Base-by-base conservation (phyloP, 2,797 vertebrate species). In the Merluccius polli region DNA sequence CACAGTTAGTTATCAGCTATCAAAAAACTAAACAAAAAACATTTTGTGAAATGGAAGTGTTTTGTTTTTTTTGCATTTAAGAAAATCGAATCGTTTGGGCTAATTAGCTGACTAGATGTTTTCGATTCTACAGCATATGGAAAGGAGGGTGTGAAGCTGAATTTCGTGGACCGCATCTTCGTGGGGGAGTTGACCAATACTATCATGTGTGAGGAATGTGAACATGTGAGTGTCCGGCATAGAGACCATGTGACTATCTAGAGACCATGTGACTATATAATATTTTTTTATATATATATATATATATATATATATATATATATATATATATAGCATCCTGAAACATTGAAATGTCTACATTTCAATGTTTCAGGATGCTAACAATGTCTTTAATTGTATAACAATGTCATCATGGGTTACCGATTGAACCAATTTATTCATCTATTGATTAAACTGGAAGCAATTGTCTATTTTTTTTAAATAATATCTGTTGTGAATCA, bases 131-230 rank as follows among this genome's bases (percentile, higher is more conserved):
- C 94, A 99, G 98, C 95, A 0, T 99, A 97, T 82, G 98, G 98
- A 86, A 98, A 95, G 93, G 97, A 99, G 91, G 97, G 97, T 76
- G 95, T 99, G 87, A 98, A 94, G 94, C 96, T 98, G 96, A 99
- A 98, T 92, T 96, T 99, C 86, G 95, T 99, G 82, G 97, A 99
- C 92, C 96, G 93, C 81, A 97, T 99, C 91, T 99, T 99, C 92
- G 95, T 98, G 73, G 98, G 98, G 89, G 98, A 99, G 93, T 94
- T 99, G 86, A 98, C 96, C 84, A 99, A 97, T 95, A 99, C 97
- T 68, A 96, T 99, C 83, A 99, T 99, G 97, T 99, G 98, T 93
- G 97, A 99, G 90, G 97, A 98, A 91, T 99, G 98, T 89, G 95
- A 96, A 87, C 95, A 98, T 87, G 98, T 99, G 95, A 93, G 98